A percentile compares a stretch with the other conserved stretches of the same genome.
These are phyloP conservation scores for Shargacucullia verbasci DNA, from an alignment of 2,888 invertebrate genomes.

Conservation along the genomic window DNA sequence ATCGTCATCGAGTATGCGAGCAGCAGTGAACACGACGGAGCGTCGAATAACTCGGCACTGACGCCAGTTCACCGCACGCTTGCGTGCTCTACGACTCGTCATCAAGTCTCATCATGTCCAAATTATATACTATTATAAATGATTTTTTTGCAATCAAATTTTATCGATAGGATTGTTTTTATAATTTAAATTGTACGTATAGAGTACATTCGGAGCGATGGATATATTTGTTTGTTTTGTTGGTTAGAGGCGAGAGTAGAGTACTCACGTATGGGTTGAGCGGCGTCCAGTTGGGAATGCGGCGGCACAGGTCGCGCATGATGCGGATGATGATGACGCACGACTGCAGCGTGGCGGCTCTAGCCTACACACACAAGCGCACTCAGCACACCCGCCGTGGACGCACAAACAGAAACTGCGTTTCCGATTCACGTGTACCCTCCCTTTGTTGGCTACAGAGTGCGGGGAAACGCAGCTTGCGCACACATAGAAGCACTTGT, in stretches of 20 bases:
- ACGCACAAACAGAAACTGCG: slow-evolving; percentile 72
- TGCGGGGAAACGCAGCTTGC: slow-evolving; percentile 83
- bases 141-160: too few species aligned
- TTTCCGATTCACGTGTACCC: slow-evolving; percentile 67
- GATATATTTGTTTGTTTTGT: too few species aligned
- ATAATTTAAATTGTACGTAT: too few species aligned
- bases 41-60: slow-evolving; percentile 63
- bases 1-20: slow-evolving; percentile 56
- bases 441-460: slow-evolving; percentile 74
- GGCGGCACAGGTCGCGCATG: slow-evolving; percentile 97
- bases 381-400: slow-evolving; percentile 38
- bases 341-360: slow-evolving; percentile 97
- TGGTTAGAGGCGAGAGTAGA: too few species aligned
- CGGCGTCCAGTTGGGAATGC: slow-evolving; percentile 98
- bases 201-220: too few species aligned
- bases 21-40: slow-evolving; percentile 24
- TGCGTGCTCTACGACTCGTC: slow-evolving; percentile 71
- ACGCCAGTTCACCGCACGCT: slow-evolving; percentile 30
- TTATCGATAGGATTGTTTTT: too few species aligned
- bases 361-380: slow-evolving; percentile 91
- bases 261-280: slow-evolving; percentile 97
- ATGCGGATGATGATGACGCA: slow-evolving; percentile 99
- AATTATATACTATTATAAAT: not conserved
- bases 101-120: slow-evolving; percentile 74
- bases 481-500: slow-evolving; percentile 73